A percentile compares a stretch with the other conserved stretches of the same genome.
Evolutionary conservation across 1,140 invertebrate species (phyloP).

Genomic region (Eciton burchellii): DNA sequence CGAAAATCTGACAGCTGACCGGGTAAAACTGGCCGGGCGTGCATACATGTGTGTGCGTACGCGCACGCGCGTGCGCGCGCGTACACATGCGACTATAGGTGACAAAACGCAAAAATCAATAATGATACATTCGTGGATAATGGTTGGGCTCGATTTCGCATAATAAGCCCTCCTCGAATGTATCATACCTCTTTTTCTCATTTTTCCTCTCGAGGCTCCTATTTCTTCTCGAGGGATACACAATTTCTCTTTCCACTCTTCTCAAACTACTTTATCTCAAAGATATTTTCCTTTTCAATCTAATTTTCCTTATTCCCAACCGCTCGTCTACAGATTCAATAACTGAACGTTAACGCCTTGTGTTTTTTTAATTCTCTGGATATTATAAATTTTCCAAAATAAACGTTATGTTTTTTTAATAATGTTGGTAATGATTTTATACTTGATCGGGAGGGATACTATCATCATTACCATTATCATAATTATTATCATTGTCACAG

Average conservation of each 20-base stretch:
- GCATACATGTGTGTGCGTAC: neutral
- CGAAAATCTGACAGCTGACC: constrained; percentile 23
- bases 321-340: neutral
- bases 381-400: constrained; percentile 64
- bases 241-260: neutral
- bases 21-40: constrained; percentile 23
- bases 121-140: neutral
- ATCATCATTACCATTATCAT: neutral
- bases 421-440: constrained; percentile 33
- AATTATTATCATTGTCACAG: neutral
- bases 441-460: constrained; percentile 40
- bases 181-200: constrained; percentile 14
- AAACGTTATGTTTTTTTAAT: constrained; percentile 51
- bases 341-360: constrained; percentile 39
- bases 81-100: constrained; percentile 11
- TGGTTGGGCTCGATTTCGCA: constrained; percentile 41
- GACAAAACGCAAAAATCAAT: neutral
- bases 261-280: neutral
- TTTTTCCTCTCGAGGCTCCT: neutral
- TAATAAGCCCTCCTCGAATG: constrained; percentile 21
- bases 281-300: constrained; percentile 10
- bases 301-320: constrained; percentile 4
- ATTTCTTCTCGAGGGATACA: constrained; percentile 7
- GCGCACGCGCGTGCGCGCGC: neutral
- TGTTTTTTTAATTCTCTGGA: constrained; percentile 43